Base-by-base conservation (phyloP, 2,797 vertebrate species). In the Picus viridis region DNA sequence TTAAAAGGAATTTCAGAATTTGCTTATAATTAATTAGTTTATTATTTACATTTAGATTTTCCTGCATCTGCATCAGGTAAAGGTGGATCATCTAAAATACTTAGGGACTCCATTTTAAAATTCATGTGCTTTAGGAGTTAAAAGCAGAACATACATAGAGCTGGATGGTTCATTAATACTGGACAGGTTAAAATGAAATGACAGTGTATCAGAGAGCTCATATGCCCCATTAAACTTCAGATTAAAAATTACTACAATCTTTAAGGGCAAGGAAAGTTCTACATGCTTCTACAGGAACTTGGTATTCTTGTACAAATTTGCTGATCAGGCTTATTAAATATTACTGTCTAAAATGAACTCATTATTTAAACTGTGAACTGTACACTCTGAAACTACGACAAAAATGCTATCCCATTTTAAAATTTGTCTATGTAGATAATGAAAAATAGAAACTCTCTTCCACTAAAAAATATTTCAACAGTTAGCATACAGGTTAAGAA, bases 181-280 rank as follows among this genome's bases (percentile, higher is more conserved):
- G 36, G 77, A 67, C 54, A 82, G n/a, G 72, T 95, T 95, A 95
- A 95, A 97, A 96, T 78, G 70, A 96, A 97, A 96, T 85, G 83
- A 73, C 51, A 89, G 51, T 88, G 32, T 75, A 95, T 88, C 79
- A 91, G 78, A 83, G 63, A 91, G 62, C 34, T 78, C 75, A 91
- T 54, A 95, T 67, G 62, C 43, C 47, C 85, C 76, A 83, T 68
- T 89, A 94, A 85, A 88, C 75, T 89, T 92, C 91, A 94, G 88
- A 90, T 59, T 86, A 49, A 89, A 95, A 93, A 87, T 53, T 94
- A 71, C 56, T 84, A 29, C 71, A 54, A 61, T 86, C 94, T 95
- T 92, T 92, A 95, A 96, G 67, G 26, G 56, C 53, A 90, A 94
- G 72, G 15, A 65, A 93, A 94, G 89, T 96, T 94, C 76, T 80